Evolutionary conservation across 2,888 invertebrate genomes (phyloP).

Genomic region (Acholoe squamosa): DNA sequence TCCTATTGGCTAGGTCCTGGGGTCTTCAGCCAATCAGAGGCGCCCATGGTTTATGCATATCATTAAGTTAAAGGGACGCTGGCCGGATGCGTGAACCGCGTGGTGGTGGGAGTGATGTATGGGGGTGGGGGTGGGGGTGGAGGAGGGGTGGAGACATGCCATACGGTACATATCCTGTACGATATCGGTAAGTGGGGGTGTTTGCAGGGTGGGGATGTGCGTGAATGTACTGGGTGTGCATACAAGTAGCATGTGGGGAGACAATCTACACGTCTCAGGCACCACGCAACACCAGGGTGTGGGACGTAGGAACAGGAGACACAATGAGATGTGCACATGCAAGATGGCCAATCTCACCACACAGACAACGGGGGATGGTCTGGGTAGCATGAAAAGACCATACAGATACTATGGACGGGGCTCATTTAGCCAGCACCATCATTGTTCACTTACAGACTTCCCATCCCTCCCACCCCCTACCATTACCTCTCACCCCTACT

Average conservation of each 20-base stretch:
- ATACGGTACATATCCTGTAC: conserved; percentile 55
- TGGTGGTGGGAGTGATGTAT: background rate
- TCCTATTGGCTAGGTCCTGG: background rate
- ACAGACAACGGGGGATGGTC: conserved; percentile 28
- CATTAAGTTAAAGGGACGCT: conserved; percentile 41
- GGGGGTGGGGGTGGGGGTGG: background rate
- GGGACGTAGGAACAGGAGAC: background rate
- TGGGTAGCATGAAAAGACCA: conserved; percentile 50
- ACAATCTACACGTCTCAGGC: background rate
- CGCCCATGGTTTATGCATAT: background rate
- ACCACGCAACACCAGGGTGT: background rate
- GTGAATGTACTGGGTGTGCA: background rate
- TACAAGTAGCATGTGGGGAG: conserved; percentile 7
- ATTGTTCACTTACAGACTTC: conserved; percentile 7
- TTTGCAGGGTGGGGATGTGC: background rate
- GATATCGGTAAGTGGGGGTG: conserved; percentile 14
- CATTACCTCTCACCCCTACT: background rate
- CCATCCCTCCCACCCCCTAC: background rate
- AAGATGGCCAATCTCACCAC: background rate
- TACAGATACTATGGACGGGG: background rate
- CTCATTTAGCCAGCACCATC: background rate
- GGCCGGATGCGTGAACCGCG: background rate
- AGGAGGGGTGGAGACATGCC: background rate
- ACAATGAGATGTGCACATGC: conserved; percentile 9
- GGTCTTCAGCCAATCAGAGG: background rate